Percentiles rank a stretch among this genome's conserved stretches.
These are phyloP conservation scores for Cabera pusaria DNA, from an alignment of 2,888 invertebrate genomes.

Conservation along the genomic window DNA sequence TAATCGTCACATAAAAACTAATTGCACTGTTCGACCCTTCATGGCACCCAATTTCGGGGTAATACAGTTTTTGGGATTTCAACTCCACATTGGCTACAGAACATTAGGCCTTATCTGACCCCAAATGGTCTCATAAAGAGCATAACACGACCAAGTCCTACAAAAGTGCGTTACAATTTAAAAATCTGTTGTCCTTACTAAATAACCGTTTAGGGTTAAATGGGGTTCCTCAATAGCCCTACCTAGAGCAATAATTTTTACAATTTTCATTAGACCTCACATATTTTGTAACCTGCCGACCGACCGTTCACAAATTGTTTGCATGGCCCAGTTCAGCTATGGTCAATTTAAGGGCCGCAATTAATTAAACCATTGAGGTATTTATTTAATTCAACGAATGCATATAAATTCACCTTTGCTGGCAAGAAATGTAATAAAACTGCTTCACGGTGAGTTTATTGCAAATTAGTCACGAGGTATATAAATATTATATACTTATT, in stretches of 20 bases:
- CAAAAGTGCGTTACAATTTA: constrained; percentile 38
- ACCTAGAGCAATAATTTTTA: constrained; percentile 48
- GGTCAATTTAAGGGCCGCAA: constrained; percentile 1
- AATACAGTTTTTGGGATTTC: constrained; percentile 24
- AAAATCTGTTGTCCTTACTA: constrained; percentile 30
- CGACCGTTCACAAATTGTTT: constrained; percentile 51
- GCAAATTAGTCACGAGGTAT: no score
- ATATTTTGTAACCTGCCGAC: constrained; percentile 59
- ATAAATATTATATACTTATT: no score
- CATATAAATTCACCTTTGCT: no score
- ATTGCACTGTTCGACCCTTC: constrained; percentile 31
- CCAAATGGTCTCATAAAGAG: constrained; percentile 36
- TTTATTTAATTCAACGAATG: no score
- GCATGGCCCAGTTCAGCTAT: constrained; percentile 31
- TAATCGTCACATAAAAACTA: constrained; percentile 36
- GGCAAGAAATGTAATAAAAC: no score
- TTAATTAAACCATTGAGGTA: no score
- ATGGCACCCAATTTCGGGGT: constrained; percentile 27
- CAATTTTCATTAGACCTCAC: constrained; percentile 56
- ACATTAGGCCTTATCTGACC: constrained; percentile 37
- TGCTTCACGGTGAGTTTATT: no score
- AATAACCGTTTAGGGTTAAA: constrained; percentile 32
- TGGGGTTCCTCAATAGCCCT: constrained; percentile 36
- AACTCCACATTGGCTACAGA: constrained; percentile 12
- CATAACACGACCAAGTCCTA: constrained; percentile 34